Evolutionary conservation across 2,113 vertebrate species (phyloP).

Genomic region (Excalfactoria chinensis): DNA sequence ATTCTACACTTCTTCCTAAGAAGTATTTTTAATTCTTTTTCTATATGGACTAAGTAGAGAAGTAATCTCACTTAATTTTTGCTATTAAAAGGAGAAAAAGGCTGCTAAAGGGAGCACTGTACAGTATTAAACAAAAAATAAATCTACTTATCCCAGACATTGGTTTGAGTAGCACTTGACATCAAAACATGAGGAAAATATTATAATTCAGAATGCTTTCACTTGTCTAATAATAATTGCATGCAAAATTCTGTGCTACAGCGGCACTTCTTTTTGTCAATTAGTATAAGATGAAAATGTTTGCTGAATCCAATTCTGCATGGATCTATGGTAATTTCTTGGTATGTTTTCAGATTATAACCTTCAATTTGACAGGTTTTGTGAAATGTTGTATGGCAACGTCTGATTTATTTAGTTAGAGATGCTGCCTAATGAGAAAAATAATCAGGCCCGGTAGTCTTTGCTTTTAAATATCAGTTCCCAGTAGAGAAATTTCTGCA

Average conservation of each 20-base stretch:
- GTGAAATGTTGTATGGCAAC: slow-evolving; percentile 1
- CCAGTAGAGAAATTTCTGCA: slow-evolving; percentile 42
- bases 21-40: background rate
- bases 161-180: background rate
- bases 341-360: slow-evolving; percentile 19
- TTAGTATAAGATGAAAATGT: slow-evolving; percentile 25
- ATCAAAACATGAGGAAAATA: slow-evolving; percentile 11
- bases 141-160: background rate
- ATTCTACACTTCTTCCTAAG: background rate
- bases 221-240: slow-evolving; percentile 14
- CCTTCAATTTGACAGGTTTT: slow-evolving; percentile 24
- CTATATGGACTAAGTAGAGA: background rate
- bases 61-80: background rate
- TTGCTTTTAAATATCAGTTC: slow-evolving; percentile 50
- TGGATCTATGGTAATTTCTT: slow-evolving; percentile 48
- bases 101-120: background rate
- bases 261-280: slow-evolving; percentile 7
- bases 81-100: background rate
- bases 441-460: slow-evolving; percentile 38
- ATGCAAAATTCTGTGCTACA: background rate
- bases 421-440: slow-evolving; percentile 51
- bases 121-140: background rate
- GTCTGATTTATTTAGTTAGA: slow-evolving; percentile 35
- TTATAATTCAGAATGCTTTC: background rate
- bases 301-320: background rate